These are phyloP conservation scores for Phalanger gymnotis DNA, from an alignment of 2,797 vertebrate species.

Conservation along the genomic window DNA sequence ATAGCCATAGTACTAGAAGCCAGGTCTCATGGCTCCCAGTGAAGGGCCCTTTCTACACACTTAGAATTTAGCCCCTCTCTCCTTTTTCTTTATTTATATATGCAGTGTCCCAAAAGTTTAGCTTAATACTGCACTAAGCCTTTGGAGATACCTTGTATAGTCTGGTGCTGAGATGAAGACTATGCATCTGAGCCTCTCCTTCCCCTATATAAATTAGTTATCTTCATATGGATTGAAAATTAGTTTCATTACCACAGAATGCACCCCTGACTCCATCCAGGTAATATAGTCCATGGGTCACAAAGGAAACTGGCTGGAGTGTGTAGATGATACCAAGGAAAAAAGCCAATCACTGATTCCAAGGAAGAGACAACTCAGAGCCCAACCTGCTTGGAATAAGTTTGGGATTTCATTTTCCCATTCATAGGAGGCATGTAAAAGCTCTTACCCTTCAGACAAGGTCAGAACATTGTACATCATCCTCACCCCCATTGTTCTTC, in stretches of 20 bases:
- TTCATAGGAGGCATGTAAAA: background rate
- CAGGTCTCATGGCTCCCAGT: background rate
- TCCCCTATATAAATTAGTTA: background rate
- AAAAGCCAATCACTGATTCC: background rate
- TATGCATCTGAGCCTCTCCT: background rate
- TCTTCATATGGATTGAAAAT: background rate
- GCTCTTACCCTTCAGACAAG: no score
- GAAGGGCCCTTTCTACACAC: background rate
- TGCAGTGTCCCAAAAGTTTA: no score
- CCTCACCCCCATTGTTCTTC: no score
- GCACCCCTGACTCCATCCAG: background rate
- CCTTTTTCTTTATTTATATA: background rate
- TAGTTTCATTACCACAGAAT: background rate
- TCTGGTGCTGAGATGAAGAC: background rate
- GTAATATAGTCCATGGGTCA: background rate
- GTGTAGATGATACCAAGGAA: background rate
- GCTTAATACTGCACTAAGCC: no score
- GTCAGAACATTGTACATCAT: no score
- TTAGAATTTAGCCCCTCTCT: background rate
- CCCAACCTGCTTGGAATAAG: background rate
- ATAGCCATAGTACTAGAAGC: background rate
- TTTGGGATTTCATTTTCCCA: background rate
- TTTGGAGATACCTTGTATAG: background rate
- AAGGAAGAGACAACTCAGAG: conserved; percentile 6
- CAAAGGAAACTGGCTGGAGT: background rate